These are phyloP conservation scores for Enteromius radiatus DNA, from an alignment of 2,797 vertebrate genomes.

Conservation along the genomic window DNA sequence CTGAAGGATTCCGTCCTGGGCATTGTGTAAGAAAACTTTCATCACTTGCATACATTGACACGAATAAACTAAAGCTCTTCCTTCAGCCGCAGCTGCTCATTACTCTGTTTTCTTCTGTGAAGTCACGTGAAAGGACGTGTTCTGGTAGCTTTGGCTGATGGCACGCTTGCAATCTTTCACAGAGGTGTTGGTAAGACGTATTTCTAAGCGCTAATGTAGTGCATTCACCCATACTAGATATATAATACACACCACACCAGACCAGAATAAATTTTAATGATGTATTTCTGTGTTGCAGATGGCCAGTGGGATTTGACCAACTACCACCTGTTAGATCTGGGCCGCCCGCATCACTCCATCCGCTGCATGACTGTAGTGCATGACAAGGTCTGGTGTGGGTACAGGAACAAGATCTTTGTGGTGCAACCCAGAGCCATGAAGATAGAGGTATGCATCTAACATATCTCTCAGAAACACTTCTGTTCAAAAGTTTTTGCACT, in stretches of 20 bases:
- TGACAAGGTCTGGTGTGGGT: conserved; percentile 98
- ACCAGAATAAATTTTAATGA: background rate
- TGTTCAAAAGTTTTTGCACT: background rate
- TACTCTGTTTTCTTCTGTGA: conserved; percentile 47
- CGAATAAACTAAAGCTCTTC: background rate
- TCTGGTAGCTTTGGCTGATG: conserved; percentile 92
- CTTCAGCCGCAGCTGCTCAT: background rate
- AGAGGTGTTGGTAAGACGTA: conserved; percentile 87
- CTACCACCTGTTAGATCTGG: conserved; percentile 94
- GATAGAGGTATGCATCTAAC: conserved; percentile 83
- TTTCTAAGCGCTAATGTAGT: background rate
- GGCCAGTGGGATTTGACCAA: conserved; percentile 98
- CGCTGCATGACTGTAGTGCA: conserved; percentile 97
- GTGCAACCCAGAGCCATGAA: conserved; percentile 97
- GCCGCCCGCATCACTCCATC: conserved; percentile 91
- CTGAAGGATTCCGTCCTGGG: conserved; percentile 97
- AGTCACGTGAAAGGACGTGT: conserved; percentile 98
- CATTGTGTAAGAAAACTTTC: conserved; percentile 87
- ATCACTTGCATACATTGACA: background rate
- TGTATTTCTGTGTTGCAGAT: conserved; percentile 73
- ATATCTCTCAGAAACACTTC: background rate
- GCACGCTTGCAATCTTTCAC: conserved; percentile 96
- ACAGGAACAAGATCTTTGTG: conserved; percentile 96
- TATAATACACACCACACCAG: background rate
- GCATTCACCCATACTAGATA: background rate